Base-by-base conservation (phyloP, 2,113 vertebrate species). In the Perccottus glenii region DNA sequence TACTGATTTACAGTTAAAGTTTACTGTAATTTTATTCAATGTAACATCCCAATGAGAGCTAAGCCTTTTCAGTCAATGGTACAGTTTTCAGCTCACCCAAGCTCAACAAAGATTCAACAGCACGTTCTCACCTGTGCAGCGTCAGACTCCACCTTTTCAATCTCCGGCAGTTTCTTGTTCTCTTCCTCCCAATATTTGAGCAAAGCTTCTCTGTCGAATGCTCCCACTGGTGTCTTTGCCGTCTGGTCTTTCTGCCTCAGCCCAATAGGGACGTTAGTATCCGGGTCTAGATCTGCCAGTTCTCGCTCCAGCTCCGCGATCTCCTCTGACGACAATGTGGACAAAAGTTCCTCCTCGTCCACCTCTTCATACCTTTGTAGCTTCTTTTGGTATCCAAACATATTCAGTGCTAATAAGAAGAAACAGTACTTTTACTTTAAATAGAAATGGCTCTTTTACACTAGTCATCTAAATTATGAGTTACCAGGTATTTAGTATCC, bases 121-220 rank as follows among this genome's bases (percentile, higher is more conserved):
- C 47, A 11, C 15, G 2, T 2, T 7, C 77, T 86, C 59, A 89
- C 89, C 86, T 83, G 81, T 63, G 59, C 43, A 0, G 8, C 0
- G 1, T 46, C 59, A n/a, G 71, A 69, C 53, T 72, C 77, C 35
- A 43, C 4, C 32, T 85, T 89, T 70, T 93, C 91, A 48, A 91
- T 90, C 78, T 94, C 90, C 51, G 94, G 62, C 52, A 94, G 91
- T 75, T 93, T 95, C 75, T 80, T 91, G 69, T 94, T 95, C 78
- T 96, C 94, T n/a, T 94, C 93, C 87, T 96, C 94, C 94, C 94
- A 96, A 46, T 96, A 94, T 60, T 93, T 94, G 89, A 96, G 92
- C 83, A 98, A 79, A 0, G 95, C 93, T 64, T 95, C 94, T 78
- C 94, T 76, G 92, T 94, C 94, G 86, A 95, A 96, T 6, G 78